These are phyloP conservation scores for Phalacrocorax brasilianus DNA, from an alignment of 2,113 vertebrate genomes.

Conservation along the genomic window DNA sequence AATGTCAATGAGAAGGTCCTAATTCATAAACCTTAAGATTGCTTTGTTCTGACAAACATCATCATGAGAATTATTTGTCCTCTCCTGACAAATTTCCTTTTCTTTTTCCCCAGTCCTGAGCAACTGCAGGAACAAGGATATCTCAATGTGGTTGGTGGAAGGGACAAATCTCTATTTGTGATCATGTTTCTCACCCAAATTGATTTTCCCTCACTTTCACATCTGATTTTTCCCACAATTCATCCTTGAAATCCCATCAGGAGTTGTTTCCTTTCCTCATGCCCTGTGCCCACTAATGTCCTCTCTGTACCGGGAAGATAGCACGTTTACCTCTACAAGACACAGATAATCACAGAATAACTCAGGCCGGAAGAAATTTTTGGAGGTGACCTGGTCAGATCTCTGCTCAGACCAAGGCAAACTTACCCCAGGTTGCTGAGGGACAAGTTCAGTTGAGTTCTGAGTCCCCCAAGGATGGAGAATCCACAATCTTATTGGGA, in stretches of 20 bases:
- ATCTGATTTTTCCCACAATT: neutral
- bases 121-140: neutral
- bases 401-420: neutral
- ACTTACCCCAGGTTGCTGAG: neutral
- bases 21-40: neutral
- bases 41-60: neutral
- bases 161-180: neutral
- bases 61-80: neutral
- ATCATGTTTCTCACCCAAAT: neutral
- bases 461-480: neutral
- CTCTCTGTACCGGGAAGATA: neutral
- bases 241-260: neutral
- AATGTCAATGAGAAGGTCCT: neutral
- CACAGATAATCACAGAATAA: neutral
- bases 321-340: neutral
- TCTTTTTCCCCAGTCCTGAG: neutral
- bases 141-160: neutral
- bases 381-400: neutral
- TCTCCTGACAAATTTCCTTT: neutral
- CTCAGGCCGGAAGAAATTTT: neutral
- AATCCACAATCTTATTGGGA: neutral
- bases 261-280: neutral
- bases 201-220: neutral
- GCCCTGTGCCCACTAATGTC: neutral
- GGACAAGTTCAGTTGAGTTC: neutral